phyloP scores from a whole-genome alignment of 92 coral and sea anemone species.

The Palythoa heliodiscus region DNA sequence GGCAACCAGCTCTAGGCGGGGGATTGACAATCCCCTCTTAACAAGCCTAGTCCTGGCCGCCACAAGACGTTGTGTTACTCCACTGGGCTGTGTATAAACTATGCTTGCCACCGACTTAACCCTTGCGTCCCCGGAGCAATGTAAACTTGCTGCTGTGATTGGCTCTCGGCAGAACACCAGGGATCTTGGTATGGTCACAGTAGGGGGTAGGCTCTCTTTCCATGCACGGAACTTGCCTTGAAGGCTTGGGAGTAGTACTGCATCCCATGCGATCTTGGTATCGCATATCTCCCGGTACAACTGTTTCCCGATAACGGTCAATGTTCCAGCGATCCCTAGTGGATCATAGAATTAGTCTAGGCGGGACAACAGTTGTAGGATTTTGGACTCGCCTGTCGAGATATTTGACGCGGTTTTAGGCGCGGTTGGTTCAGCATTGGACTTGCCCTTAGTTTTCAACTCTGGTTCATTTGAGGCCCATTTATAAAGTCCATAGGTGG shows the following conservation, averaged over 20 bases:
- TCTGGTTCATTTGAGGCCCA: no score
- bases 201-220: no score
- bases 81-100: neutral
- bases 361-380: neutral
- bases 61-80: no score
- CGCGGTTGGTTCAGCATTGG: neutral
- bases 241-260: neutral
- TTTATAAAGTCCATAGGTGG: neutral
- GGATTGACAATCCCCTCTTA: constrained; percentile 6
- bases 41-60: no score
- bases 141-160: no score
- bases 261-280: constrained; percentile 8
- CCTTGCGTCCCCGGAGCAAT: no score
- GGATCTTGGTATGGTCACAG: neutral
- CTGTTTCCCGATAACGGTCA: neutral
- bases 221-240: neutral
- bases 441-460: neutral
- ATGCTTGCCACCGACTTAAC: neutral
- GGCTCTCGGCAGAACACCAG: neutral
- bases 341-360: neutral
- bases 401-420: no score
- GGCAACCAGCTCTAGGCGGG: neutral
- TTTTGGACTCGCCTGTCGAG: neutral
- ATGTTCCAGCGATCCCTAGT: neutral
- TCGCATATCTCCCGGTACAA: no score